Percentiles rank a stretch among this genome's conserved stretches.
Evolutionary conservation across 2,113 vertebrate genomes (phyloP).

Genomic region (Aldabrachelys gigantea): DNA sequence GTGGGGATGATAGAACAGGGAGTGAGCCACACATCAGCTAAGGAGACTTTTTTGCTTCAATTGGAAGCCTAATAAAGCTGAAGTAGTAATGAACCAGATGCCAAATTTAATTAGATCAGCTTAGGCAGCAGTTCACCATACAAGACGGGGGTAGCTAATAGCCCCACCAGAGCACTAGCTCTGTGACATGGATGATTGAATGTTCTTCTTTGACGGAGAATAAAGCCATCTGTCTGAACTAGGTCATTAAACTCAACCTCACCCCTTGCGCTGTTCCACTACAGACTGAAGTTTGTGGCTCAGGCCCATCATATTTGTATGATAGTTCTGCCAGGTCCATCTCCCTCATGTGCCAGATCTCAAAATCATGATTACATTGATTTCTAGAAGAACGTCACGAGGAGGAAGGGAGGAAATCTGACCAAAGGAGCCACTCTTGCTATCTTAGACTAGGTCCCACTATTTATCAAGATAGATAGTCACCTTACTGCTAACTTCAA

Average conservation of each 20-base stretch:
- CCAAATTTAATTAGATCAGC: not conserved
- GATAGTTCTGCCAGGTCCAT: not conserved
- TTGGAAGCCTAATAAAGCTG: not conserved
- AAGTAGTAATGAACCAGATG: not conserved
- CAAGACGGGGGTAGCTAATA: not conserved
- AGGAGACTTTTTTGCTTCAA: not conserved
- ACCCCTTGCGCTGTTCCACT: not conserved
- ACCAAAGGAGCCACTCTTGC: not conserved
- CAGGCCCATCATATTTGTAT: not conserved
- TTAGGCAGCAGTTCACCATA: not conserved
- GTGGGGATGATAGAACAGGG: accelerated
- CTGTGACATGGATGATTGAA: not conserved
- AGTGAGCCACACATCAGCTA: not conserved
- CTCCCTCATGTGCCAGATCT: not conserved
- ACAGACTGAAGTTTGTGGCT: not conserved
- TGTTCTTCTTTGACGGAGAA: not conserved
- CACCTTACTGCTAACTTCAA: not conserved
- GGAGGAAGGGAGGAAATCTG: not conserved
- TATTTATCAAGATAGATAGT: not conserved
- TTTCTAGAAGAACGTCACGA: not conserved
- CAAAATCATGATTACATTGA: not conserved
- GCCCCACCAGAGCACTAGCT: not conserved
- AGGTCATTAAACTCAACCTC: not conserved
- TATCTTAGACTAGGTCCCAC: not conserved
- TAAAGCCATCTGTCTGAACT: too few species aligned